Base-by-base conservation (phyloP, 2,113 vertebrate species). In the Hepsetus odoe region DNA sequence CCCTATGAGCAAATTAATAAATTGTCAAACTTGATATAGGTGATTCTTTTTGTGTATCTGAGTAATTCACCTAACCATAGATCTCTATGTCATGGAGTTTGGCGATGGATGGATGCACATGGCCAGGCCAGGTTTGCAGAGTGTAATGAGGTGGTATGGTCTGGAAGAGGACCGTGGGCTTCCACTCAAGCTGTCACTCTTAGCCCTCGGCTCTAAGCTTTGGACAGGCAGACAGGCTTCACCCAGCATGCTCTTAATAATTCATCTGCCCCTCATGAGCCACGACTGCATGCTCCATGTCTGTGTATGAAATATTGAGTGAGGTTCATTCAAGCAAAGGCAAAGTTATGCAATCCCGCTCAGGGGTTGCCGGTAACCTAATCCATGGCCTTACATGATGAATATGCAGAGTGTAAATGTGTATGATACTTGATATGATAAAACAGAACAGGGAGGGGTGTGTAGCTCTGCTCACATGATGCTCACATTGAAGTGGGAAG, bases 251-350 rank as follows among this genome's bases (percentile, higher is more conserved):
- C 38, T 18, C 26, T 83, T 73, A 83, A 83, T 80, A 80, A 83
- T 83, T 80, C n/a, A 83, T 59, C 67, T 22, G 1, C 51, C 42
- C 61, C 77, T 56, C 59, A 59, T 53, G 67, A 49, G 72, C 32
- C 62, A 13, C 64, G 16, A 75, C 81, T 66, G 70, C 67, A 66
- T 79, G 51, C 67, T 51, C 61, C 64, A 59, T 80, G 49, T 80
- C 62, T 53, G 16, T 20, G 20, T 26, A 72, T 83, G 44, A 80
- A 77, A 83, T 77, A 83, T 80, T 83, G n/a, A 80, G 40, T 51
- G 44, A 5, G 26, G 46, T 35, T 73, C 56, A 64, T 72, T 62
- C 53, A 73, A 76, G 58, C 26, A 20, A 35, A 53, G 6, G 30
- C 40, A 58, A 65, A 59, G 51, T 80, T 80, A 80, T 44, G 76